Base-by-base conservation (phyloP, 1,140 invertebrate genomes). In the Zaprionus africanus region DNA sequence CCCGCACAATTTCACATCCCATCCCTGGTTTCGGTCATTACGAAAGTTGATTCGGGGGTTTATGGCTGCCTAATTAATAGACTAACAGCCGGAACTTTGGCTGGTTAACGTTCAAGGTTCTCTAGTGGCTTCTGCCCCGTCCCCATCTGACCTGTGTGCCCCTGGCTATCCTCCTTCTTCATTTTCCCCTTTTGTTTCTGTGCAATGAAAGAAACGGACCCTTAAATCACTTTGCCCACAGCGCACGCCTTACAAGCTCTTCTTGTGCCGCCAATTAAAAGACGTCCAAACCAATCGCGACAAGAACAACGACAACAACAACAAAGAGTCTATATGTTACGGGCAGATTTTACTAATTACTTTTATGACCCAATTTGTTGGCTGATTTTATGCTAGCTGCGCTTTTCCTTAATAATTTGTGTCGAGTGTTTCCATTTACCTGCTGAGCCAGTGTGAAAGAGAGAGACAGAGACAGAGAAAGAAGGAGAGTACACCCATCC, bases 281-380 rank as follows among this genome's bases (percentile, higher is more conserved):
- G 66, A 61, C 19, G 61, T 43, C 51, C 53, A 54, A 69, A 54
- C 38, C 70, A 65, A 67, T 51, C 54, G 61, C 69, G 56, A 38
- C 61, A 56, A 65, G 28, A 72, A 38, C 41, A 38, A 38, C 17
- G 38, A 24, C n/a, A 11, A 41, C 51, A 31, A 38, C 51, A 53
- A 54, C 5, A 13, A 11, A 56, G 11, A 22, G 46, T 51, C 19
- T 19, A 17, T 41, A 56, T 51, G 38, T 65, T 54, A 17, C 62
- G 64, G 78, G 74, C 85, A 88, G 84, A 84, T 85, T 88, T 81
- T 54, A 69, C 78, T 88, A 88, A 88, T 88, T 88, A 88, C 81
- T 88, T 88, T 88, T 90, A 88, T 88, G 84, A 88, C 84, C 84
- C 81, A 90, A 88, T 88, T 88, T 81, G 78, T 54, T 69, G 46